Evolutionary conservation across 2,888 invertebrate genomes (phyloP), one percentile per base, ranked within the genome.

Genomic region (Tetropium fuscum): DNA sequence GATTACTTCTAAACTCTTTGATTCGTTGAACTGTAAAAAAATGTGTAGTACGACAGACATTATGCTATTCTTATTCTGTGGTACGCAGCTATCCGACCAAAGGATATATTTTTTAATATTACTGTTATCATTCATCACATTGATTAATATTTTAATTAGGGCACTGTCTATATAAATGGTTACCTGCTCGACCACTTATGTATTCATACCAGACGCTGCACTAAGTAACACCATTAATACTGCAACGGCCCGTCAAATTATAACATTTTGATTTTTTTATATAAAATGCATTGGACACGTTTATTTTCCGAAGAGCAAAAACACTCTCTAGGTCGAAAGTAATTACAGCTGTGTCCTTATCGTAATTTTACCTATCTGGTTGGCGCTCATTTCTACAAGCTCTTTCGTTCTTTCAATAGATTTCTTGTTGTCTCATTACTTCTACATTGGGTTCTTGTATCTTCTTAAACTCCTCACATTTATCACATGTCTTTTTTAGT

Each of bases 31-130:
- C 27, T 27, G 27, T 27, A 27, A 27, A 27, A 27, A 27, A 27
- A 27, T 27, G 7, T 27, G 27, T n/a, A 27, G 27, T 27, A n/a
- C 27, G 27, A 27, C 27, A 27, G 27, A 27, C 27, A 27, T 27
- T n/a, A 27, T 27, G 27, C 27, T 3, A 27, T 27, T 27, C n/a
- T 27, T 27, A 27, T 27, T 27, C 27, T 27, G 27, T 27, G 27
- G 27, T 27, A 27, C 27, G 27, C 27, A 27, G 27, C 27, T 27
- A 27, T 27, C 27, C n/a, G 27, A 27, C 27, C 27, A 27, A 27
- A 27, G 27, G n/a, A 27, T 27, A n/a, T n/a, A n/a, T 7, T 27
- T 27, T 27, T 27, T 6, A 7, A 27, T n/a, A 27, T 27, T 27
- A 27, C 27, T 2, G 27, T 27, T 27, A 27, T 27, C 27, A 6